Evolutionary conservation across 2,888 invertebrate genomes (phyloP), one percentile per base, ranked within the genome.

Genomic region (Elysia crispata): DNA sequence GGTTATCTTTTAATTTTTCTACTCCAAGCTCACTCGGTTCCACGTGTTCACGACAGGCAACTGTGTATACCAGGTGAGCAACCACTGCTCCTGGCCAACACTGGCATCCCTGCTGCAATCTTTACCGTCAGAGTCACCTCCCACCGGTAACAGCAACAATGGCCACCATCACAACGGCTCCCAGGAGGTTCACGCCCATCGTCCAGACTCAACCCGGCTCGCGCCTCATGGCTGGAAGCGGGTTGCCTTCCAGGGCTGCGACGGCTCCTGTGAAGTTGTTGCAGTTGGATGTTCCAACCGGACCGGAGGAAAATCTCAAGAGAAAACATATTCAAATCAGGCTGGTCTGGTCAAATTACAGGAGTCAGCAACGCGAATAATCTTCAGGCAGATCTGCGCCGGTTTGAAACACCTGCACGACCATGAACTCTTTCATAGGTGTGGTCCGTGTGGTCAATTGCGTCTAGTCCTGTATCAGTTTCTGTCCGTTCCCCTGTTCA

Each of bases 311-410:
- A 13, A 13, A 0, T 11, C 30, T 23, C 33, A n/a, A 11, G 77
- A n/a, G n/a, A n/a, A n/a, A n/a, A n/a, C n/a, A n/a, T n/a, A n/a
- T n/a, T n/a, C n/a, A n/a, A n/a, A n/a, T n/a, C n/a, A 41, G 41
- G 41, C 41, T 41, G 41, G 41, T 11, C 5, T 11, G 41, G 41
- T 41, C 41, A 41, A 72, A 0, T 50, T 78, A 3, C 3, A 1
- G 31, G 78, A 78, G 41, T 41, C 64, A 11, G 73, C 60, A 0
- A 49, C 72, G 23, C 41, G 73, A 50, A 78, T 33, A 1, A 73
- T 78, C 54, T 78, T 78, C 66, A 78, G 60, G 23, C 78, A 78
- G 73, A 78, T 78, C 30, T 78, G 78, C 31, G 23, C 18, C 1
- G 78, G 73, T 49, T 50, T 78, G 25, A 73, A 11, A 0, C 73